Conservation (phyloP, 2,888 invertebrate genomes). For the Tillus elongatus region DNA sequence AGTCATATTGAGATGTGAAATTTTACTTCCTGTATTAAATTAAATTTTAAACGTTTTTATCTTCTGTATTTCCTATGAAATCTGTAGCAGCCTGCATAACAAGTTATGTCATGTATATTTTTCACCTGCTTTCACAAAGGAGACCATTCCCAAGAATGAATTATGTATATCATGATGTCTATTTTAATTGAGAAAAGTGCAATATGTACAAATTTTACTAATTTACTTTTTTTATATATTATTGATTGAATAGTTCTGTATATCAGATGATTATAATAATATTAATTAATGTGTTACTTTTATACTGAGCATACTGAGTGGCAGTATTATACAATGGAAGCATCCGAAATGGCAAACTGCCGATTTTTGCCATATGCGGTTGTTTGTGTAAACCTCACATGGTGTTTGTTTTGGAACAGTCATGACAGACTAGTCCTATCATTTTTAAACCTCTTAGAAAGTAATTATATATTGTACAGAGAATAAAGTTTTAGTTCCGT, state of each 20-base stretch:
- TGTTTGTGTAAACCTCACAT: constrained; percentile 12
- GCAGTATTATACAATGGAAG: constrained; percentile 36
- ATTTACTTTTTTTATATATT: constrained; percentile 40
- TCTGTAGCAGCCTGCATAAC: no score
- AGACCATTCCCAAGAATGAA: constrained; percentile 33
- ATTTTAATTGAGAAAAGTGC: constrained; percentile 50
- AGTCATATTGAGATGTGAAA: no score
- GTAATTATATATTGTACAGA: no score
- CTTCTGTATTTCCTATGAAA: no score
- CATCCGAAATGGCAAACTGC: constrained; percentile 16
- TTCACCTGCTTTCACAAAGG: constrained; percentile 28
- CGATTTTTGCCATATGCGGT: constrained; percentile 20
- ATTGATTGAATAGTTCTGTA: constrained; percentile 39
- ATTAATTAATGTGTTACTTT: constrained; percentile 40
- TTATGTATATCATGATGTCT: constrained; percentile 20
- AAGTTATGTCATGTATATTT: no score
- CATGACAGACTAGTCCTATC: not conserved
- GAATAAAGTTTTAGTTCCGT: not conserved
- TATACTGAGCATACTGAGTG: constrained; percentile 42
- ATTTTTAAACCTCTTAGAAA: not conserved
- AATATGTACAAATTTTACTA: constrained; percentile 65
- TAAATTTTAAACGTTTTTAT: no score
- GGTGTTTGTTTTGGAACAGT: not conserved
- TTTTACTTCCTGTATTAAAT: no score
- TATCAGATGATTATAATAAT: constrained; percentile 35